These are phyloP conservation scores for Lateolabrax maculatus DNA, from an alignment of 2,797 vertebrate genomes.

Conservation along the genomic window DNA sequence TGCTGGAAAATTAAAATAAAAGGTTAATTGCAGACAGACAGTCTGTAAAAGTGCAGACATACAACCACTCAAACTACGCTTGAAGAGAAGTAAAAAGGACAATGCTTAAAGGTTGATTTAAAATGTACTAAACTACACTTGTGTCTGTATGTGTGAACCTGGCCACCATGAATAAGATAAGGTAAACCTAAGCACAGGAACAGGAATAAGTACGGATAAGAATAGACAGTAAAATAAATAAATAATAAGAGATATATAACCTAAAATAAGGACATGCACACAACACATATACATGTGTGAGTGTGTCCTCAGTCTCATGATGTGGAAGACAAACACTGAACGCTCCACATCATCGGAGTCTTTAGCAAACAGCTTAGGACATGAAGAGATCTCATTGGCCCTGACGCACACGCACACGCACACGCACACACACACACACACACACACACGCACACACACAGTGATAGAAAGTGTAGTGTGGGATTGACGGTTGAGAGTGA, in stretches of 20 bases:
- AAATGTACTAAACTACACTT: not conserved
- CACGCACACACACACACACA: not conserved
- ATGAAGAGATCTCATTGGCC: slow-evolving; percentile 33
- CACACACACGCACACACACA: not conserved
- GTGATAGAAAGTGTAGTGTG: not conserved
- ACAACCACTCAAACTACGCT: no score
- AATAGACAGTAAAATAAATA: no score
- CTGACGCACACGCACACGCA: not conserved
- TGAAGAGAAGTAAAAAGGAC: no score
- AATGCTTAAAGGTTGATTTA: not conserved
- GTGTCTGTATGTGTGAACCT: not conserved
- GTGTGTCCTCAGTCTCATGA: slow-evolving; percentile 31
- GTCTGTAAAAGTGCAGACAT: no score
- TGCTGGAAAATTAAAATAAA: not conserved
- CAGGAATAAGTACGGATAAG: no score
- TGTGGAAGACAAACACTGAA: slow-evolving; percentile 51
- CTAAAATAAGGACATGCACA: not conserved
- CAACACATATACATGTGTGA: not conserved
- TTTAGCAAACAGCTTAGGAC: slow-evolving; percentile 19
- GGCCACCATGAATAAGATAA: no score
- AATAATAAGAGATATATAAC: no score
- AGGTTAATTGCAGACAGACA: not conserved
- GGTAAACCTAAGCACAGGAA: no score
- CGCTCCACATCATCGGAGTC: slow-evolving; percentile 30
- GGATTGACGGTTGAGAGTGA: not conserved